Evolutionary conservation across 2,113 vertebrate genomes (phyloP).

Genomic region (Sisor rabdophorus): DNA sequence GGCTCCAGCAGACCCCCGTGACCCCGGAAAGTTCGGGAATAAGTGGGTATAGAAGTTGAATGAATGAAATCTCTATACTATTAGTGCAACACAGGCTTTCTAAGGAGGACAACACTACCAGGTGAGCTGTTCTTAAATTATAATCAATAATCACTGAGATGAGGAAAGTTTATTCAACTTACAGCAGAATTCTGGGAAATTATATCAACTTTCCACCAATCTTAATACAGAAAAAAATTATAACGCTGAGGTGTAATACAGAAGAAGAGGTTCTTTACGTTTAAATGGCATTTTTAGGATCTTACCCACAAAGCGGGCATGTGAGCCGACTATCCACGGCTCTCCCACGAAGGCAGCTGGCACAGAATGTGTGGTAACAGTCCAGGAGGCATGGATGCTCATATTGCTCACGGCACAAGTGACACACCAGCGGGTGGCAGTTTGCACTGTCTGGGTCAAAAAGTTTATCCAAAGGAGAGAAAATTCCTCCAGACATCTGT

Average conservation of each 20-base stretch:
- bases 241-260: not conserved
- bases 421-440: slow-evolving; percentile 78
- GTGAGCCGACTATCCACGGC: slow-evolving; percentile 67
- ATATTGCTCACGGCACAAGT: slow-evolving; percentile 78
- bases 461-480: slow-evolving; percentile 69
- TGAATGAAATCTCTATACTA: not conserved
- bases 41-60: too few relatives aligned
- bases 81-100: not conserved
- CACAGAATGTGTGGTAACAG: slow-evolving; percentile 81
- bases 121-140: not conserved
- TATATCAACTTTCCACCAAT: not conserved
- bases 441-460: slow-evolving; percentile 68
- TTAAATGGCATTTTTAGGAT: not conserved
- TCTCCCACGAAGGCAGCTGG: slow-evolving; percentile 75
- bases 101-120: not conserved
- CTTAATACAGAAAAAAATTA: not conserved
- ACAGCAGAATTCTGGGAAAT: not conserved
- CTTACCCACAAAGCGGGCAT: slow-evolving; percentile 79
- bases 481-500: slow-evolving; percentile 80
- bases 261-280: not conserved
- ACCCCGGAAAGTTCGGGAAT: too few relatives aligned
- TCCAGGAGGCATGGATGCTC: slow-evolving; percentile 80
- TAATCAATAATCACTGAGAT: not conserved
- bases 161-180: not conserved
- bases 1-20: too few relatives aligned